Evolutionary conservation across 2,797 vertebrate species (phyloP), one percentile per base, ranked within the genome.

Genomic region (Catostomus latipinnis): DNA sequence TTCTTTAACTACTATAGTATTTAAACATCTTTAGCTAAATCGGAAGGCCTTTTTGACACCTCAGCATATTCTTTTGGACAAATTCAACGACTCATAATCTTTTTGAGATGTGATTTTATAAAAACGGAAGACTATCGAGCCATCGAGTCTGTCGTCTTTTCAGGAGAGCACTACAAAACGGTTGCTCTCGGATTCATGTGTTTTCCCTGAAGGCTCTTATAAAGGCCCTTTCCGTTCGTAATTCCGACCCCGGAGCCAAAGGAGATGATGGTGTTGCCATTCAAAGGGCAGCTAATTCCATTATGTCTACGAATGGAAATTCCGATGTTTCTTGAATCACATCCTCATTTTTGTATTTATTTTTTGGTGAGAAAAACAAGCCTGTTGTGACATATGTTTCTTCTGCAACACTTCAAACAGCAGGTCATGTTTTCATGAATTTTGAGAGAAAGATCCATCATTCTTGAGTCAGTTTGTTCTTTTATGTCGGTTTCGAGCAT

Each of bases 401-500:
- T 58, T 34, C n/a, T 48, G 14, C 34, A 81, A 67, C 66, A 66
- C 56, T 72, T 67, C 53, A 60, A 43, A 71, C 70, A 16, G n/a
- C 57, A 48, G 18, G 56, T 71, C 54, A 53, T 80, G 74, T 65
- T 71, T 82, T 65, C 68, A 16, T 73, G 68, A 34, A 68, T 22
- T 16, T 43, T 67, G 49, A 60, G 77, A 54, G 16, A 56, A 34
- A 48, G 12, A 77, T 56, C 14, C 50, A 74, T 82, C 60, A 50
- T 62, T 57, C 3, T 14, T 50, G 66, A 2, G n/a, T 8, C 65
- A 8, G 16, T 65, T 76, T 68, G 74, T 7, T 6, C 54, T 75
- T 78, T 85, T 60, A 78, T 80, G 60, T 62, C 18, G 54, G 65
- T 65, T 34, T 43, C 57, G 62, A 61, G 58, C 22, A 7, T 76